Evolutionary conservation across 2,888 invertebrate species (phyloP).

Genomic region (Dolichomitus sp.): DNA sequence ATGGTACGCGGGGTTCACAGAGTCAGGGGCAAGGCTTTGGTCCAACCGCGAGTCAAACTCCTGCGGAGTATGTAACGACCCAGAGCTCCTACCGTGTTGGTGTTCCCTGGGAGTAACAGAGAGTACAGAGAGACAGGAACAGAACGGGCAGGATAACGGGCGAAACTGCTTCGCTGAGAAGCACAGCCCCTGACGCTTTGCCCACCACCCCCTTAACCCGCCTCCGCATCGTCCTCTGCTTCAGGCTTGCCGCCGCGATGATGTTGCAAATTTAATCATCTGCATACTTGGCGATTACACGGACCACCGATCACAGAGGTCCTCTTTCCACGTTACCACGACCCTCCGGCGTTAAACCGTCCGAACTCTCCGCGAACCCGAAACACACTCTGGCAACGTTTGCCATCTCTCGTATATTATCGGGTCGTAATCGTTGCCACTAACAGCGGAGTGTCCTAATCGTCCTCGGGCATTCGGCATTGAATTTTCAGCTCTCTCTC

Average conservation of each 20-base stretch:
- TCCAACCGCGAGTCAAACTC: constrained; percentile 80
- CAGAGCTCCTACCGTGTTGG: constrained; percentile 50
- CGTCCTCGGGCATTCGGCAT: constrained; percentile 48
- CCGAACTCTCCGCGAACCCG: constrained; percentile 58
- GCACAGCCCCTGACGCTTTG: constrained; percentile 53
- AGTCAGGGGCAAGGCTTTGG: constrained; percentile 72
- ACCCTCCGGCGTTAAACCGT: constrained; percentile 75
- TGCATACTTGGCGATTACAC: constrained; percentile 86
- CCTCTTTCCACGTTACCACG: constrained; percentile 69
- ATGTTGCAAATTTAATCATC: constrained; percentile 87
- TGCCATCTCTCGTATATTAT: constrained; percentile 36
- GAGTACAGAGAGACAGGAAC: constrained; percentile 46
- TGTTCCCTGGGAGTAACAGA: constrained; percentile 34
- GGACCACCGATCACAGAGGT: constrained; percentile 86
- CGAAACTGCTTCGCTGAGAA: constrained; percentile 49
- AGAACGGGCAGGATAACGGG: constrained; percentile 38
- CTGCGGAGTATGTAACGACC: constrained; percentile 76
- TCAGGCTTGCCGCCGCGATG: constrained; percentile 84
- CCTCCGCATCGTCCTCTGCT: constrained; percentile 68
- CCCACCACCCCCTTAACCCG: constrained; percentile 47
- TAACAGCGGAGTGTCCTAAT: constrained; percentile 56
- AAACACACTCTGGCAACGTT: constrained; percentile 29
- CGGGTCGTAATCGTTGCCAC: constrained; percentile 55
- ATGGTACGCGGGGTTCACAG: constrained; percentile 16
- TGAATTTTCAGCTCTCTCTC: not conserved